Evolutionary conservation across 2,888 invertebrate genomes (phyloP).

Genomic region (Clanis bilineata): DNA sequence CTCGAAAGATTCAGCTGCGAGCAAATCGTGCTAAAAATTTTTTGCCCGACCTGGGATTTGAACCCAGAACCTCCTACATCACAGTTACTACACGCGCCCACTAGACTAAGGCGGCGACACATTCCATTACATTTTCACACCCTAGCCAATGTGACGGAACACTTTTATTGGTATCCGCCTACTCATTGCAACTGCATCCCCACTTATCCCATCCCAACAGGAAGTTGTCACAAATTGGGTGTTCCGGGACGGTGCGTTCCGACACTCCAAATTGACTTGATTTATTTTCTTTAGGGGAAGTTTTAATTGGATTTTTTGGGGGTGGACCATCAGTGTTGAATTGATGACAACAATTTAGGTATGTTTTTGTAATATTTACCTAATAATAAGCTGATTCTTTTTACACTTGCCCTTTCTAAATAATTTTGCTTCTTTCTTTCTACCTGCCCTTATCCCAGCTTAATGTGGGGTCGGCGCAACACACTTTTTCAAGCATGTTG

Average conservation of each 20-base stretch:
- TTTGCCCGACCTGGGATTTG: no score
- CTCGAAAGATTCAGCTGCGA: no score
- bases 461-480: no score
- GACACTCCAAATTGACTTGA: constrained; percentile 4
- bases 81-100: no score
- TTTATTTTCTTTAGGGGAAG: constrained; percentile 6
- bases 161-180: neutral
- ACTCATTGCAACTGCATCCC: neutral
- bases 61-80: no score
- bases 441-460: no score
- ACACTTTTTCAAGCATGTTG: no score
- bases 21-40: no score
- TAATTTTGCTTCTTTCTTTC: no score
- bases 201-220: neutral
- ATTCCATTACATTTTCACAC: neutral
- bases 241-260: neutral
- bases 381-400: neutral
- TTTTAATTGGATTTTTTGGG: constrained; percentile 4
- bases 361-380: neutral
- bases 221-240: neutral
- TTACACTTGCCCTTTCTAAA: no score
- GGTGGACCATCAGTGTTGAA: neutral
- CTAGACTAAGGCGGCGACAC: no score
- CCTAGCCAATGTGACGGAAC: neutral
- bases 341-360: neutral